A percentile compares a stretch with the other conserved stretches of the same genome.
These are phyloP conservation scores for Scolopax mira DNA, from an alignment of 2,113 vertebrate species.

Conservation along the genomic window DNA sequence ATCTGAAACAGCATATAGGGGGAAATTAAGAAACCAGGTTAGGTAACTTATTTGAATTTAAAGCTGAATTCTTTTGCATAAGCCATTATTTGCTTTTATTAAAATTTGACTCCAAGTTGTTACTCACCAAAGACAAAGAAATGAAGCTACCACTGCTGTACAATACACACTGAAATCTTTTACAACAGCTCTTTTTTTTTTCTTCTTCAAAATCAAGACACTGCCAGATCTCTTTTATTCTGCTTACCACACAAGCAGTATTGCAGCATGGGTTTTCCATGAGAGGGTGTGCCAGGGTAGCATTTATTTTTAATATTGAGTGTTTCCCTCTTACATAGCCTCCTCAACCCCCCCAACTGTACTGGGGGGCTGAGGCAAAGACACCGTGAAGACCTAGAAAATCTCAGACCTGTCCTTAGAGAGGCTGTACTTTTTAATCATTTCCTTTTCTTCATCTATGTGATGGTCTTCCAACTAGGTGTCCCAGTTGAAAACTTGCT, in stretches of 20 bases:
- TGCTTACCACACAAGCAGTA: slow-evolving; percentile 3
- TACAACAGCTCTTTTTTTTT: neutral
- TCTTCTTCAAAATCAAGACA: neutral
- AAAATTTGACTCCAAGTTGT: slow-evolving; percentile 4
- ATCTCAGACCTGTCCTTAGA: neutral
- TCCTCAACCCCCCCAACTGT: neutral
- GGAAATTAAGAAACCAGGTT: neutral
- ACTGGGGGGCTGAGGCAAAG: neutral
- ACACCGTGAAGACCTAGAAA: neutral
- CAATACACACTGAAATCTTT: slow-evolving; percentile 28
- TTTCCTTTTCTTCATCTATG: neutral
- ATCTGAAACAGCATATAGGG: neutral
- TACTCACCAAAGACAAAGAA: neutral
- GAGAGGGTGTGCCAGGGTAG: neutral
- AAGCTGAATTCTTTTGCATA: neutral
- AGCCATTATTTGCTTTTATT: slow-evolving; percentile 20
- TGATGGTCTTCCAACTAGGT: neutral
- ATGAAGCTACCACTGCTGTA: slow-evolving; percentile 8
- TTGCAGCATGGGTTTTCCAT: slow-evolving; percentile 3
- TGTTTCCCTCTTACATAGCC: neutral
- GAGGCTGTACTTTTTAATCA: neutral
- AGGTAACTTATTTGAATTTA: neutral
- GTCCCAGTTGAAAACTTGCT: neutral
- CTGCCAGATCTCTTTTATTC: slow-evolving; percentile 13
- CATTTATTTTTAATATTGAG: neutral